Evolutionary conservation across 2,888 invertebrate species (phyloP).

Genomic region (Euphydryas editha): DNA sequence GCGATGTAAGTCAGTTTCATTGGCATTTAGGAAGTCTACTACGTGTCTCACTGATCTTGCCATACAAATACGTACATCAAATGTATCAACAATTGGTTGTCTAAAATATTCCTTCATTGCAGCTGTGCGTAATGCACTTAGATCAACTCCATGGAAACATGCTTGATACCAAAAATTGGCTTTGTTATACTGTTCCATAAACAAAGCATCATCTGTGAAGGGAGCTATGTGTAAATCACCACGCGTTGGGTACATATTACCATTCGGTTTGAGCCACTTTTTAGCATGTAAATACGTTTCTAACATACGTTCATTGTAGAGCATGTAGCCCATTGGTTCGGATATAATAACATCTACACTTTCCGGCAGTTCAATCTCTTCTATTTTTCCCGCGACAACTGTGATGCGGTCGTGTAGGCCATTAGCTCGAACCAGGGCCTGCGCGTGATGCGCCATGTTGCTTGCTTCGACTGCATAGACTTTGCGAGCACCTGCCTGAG

Average conservation of each 20-base stretch:
- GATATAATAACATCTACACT: constrained; percentile 98
- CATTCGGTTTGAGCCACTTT: constrained; percentile 96
- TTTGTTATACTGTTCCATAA: constrained; percentile 99
- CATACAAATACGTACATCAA: constrained; percentile 98
- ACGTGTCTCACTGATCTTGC: constrained; percentile 96
- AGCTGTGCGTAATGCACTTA: constrained; percentile 95
- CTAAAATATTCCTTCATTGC: constrained; percentile 99
- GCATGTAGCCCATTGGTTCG: constrained; percentile 99
- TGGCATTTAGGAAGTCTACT: constrained; percentile 96
- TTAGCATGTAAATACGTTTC: constrained; percentile 99
- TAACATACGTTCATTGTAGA: constrained; percentile 99
- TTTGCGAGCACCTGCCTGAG: constrained; percentile 97
- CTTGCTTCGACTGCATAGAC: constrained; percentile 99
- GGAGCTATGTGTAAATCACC: constrained; percentile 99
- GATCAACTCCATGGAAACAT: constrained; percentile 98
- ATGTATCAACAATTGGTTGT: constrained; percentile 99
- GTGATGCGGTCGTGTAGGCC: constrained; percentile 93
- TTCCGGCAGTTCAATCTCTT: constrained; percentile 98
- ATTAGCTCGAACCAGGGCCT: constrained; percentile 94
- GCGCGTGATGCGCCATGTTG: constrained; percentile 98
- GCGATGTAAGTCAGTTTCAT: constrained; percentile 96
- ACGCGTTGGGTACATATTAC: constrained; percentile 98
- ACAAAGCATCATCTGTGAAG: constrained; percentile 98
- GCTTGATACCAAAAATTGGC: constrained; percentile 99
- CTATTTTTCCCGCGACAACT: constrained; percentile 98